Conservation (phyloP, 2,113 vertebrate species). For the Benthochromis sp. region DNA sequence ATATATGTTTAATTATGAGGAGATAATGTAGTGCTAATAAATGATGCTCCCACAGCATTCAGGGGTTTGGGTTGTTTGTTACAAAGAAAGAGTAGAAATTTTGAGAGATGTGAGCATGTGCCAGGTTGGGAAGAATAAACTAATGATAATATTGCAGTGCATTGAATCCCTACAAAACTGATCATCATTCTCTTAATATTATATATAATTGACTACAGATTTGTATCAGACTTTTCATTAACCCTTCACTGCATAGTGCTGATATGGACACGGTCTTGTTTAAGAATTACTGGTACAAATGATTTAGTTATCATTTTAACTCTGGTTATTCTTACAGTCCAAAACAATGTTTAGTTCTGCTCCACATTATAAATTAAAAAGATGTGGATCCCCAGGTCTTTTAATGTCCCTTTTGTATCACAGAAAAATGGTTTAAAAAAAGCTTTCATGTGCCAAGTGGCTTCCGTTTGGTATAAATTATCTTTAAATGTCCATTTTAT, state of each 20-base stretch:
- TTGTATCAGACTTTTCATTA: neutral
- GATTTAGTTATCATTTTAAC: neutral
- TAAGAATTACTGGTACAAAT: neutral
- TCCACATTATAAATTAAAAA: neutral
- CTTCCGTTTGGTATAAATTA: neutral
- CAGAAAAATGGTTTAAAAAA: neutral
- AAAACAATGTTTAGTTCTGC: neutral
- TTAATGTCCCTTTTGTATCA: neutral
- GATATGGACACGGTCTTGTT: neutral
- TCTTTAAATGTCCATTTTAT: neutral
- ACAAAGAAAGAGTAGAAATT: neutral
- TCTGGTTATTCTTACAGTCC: neutral
- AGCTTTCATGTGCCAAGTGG: neutral
- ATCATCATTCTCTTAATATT: neutral
- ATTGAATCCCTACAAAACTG: neutral
- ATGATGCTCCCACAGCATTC: neutral
- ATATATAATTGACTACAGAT: neutral
- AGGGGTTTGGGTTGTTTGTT: neutral
- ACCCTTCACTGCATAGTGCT: neutral
- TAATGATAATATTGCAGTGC: neutral
- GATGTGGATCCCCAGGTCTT: neutral
- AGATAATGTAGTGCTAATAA: neutral
- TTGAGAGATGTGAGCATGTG: neutral
- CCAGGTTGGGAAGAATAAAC: neutral
- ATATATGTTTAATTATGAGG: neutral